Evolutionary conservation across 2,888 invertebrate species (phyloP), one percentile per base, ranked within the genome.

Genomic region (Conops quadrifasciatus): DNA sequence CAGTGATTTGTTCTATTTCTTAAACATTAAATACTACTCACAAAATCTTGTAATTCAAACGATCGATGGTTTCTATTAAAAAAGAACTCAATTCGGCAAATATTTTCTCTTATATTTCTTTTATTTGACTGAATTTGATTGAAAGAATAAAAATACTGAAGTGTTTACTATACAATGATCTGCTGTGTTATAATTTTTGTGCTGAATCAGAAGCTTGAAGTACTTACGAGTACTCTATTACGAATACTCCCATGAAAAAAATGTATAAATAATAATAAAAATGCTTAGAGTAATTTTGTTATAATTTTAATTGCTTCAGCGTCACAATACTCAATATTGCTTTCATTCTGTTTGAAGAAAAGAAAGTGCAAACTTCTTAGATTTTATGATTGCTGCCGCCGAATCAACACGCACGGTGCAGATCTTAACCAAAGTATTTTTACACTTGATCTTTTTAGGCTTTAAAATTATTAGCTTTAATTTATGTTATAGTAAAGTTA

Each of bases 391-490:
- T 28, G 59, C 58, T 5, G 30, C 58, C 19, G 30, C n/a, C 28
- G 19, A 26, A 19, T 51, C 15, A 16, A 21, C 36, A 66, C n/a
- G 28, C 24, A 15, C 2, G 59, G 24, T 47, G 56, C 49, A 60
- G 60, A 59, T 67, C 49, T 49, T 59, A 59, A 67, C 3, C 60
- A 19, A 60, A 59, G 59, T 67, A 49, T 70, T 69, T 71, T 74
- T 71, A 53, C 70, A 62, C 47, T 65, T 72, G 28, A 58, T 21
- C 53, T 59, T 51, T 36, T 71, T 71, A 51, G 49, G 45, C 69
- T 74, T 75, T 71, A 72, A 71, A 72, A 75, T 69, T 60, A 67
- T 21, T 63, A 58, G 24, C 15, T 24, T 26, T 63, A 63, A 56
- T 65, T 66, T 60, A 71, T 24, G 51, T 66, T 53, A 60, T 51